phyloP scores from a whole-genome alignment of 2,888 invertebrate species.

The Hyposoter didymator region DNA sequence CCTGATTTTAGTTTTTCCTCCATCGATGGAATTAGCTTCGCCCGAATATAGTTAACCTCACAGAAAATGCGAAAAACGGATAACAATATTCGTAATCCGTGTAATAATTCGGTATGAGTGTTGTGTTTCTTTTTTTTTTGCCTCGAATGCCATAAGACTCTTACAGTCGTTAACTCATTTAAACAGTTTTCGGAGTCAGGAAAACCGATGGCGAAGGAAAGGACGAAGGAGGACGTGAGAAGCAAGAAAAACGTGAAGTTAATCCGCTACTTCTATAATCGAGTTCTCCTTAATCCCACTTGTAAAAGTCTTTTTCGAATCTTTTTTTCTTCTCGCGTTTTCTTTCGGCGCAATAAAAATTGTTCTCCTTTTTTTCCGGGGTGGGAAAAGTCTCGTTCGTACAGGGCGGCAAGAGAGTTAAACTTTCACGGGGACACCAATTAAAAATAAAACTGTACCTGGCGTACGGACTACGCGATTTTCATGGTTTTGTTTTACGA shows the following conservation, averaged over 20 bases:
- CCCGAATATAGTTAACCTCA: conserved; percentile 6
- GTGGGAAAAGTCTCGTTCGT: background rate
- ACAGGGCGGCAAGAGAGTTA: conserved; percentile 25
- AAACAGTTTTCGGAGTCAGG: conserved; percentile 73
- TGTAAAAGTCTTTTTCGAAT: conserved; percentile 68
- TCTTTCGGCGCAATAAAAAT: conserved; percentile 66
- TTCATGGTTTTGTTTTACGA: conserved; percentile 51
- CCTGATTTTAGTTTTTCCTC: background rate
- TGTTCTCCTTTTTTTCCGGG: conserved; percentile 31
- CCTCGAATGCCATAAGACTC: conserved; percentile 54
- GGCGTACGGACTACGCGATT: conserved; percentile 22
- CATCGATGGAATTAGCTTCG: conserved; percentile 14
- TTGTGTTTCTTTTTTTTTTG: conserved; percentile 50
- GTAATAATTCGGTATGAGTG: conserved; percentile 53
- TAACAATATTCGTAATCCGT: conserved; percentile 66
- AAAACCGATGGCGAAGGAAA: conserved; percentile 17
- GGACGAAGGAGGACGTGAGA: conserved; percentile 7
- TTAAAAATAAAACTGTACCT: conserved; percentile 65
- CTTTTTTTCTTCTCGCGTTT: conserved; percentile 54
- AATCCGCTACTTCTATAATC: conserved; percentile 77
- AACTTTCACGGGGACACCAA: conserved; percentile 26
- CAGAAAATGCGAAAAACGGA: conserved; percentile 40
- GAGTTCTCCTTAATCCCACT: conserved; percentile 74
- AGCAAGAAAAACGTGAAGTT: conserved; percentile 71
- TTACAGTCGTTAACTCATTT: conserved; percentile 75